A percentile compares a stretch with the other conserved stretches of the same genome.
Evolutionary conservation across 2,888 invertebrate genomes (phyloP).

Genomic region (Serrognathus titanus): DNA sequence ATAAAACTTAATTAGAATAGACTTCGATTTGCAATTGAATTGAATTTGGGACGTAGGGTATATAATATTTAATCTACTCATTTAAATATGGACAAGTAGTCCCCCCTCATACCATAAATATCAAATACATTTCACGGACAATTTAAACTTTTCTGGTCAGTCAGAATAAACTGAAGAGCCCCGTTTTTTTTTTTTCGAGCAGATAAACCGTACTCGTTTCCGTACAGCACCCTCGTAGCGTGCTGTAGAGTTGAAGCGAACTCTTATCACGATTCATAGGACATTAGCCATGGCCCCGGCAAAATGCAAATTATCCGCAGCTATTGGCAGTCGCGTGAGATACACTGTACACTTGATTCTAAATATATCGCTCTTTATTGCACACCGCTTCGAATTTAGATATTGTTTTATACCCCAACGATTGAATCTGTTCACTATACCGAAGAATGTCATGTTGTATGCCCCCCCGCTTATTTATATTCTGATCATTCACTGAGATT

Average conservation of each 20-base stretch:
- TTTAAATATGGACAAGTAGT: background rate
- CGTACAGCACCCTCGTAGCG: constrained; percentile 22
- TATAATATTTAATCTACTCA: no score
- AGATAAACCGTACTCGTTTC: constrained; percentile 23
- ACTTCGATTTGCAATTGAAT: no score
- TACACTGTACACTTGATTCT: constrained; percentile 8
- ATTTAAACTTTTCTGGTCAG: constrained; percentile 29
- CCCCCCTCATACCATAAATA: background rate
- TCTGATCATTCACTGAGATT: background rate
- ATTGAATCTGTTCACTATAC: constrained; percentile 1
- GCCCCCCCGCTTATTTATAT: background rate
- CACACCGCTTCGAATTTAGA: constrained; percentile 7
- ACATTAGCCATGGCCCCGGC: constrained; percentile 46
- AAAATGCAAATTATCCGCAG: constrained; percentile 43
- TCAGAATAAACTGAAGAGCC: constrained; percentile 13
- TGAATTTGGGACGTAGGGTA: no score
- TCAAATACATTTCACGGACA: constrained; percentile 3
- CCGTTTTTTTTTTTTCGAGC: constrained; percentile 11
- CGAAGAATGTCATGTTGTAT: background rate
- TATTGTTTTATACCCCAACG: constrained; percentile 4
- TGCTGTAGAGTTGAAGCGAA: constrained; percentile 23
- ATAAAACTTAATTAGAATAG: no score
- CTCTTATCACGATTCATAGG: constrained; percentile 47
- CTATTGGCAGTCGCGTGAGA: constrained; percentile 16
- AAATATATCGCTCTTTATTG: constrained; percentile 5